Evolutionary conservation across 2,113 vertebrate species (phyloP), one percentile per base, ranked within the genome.

Genomic region (Gopherus flavomarginatus): DNA sequence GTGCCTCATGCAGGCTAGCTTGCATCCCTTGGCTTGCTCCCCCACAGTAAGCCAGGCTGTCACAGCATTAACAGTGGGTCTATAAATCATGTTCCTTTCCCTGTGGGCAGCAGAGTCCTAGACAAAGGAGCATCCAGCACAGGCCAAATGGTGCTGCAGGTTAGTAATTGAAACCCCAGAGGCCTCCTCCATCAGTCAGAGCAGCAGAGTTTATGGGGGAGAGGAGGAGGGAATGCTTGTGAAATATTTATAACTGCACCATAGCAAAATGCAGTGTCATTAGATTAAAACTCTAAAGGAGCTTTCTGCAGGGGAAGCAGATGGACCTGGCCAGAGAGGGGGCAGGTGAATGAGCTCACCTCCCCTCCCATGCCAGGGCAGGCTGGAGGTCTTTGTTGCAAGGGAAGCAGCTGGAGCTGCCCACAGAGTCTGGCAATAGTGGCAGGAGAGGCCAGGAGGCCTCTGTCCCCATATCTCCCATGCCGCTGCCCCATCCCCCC

Each of bases 21-120:
- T 52, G 72, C n/a, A 13, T 52, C 14, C 9, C 83, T 42, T 62
- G 57, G 24, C 29, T 62, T 72, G 0, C 0, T 38, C 29, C 19
- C 65, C 13, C 0, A 0, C 50, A n/a, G 81, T 2, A 0, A 81
- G 19, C 24, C 13, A 12, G 35, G 56, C 47, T 2, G 14, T 65
- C 56, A n/a, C 86, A 29, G 44, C 16, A 6, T 62, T 38, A 5
- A 3, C 6, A 3, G 26, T 0, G 0, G 8, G 16, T 17, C 35
- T 50, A 4, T 57, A 79, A 79, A 50, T 57, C 42, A 5, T 24
- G 27, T 5, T 26, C 6, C 54, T 31, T 35, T 26, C 53, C 17
- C 42, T 27, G 75, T 27, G 26, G 47, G 54, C 47, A 19, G 35
- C 16, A 29, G 65, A 26, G 21, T 16, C 3, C 6, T 2, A 49